Evolutionary conservation across 2,113 vertebrate species (phyloP).

Genomic region (Mormyrus iriodes): DNA sequence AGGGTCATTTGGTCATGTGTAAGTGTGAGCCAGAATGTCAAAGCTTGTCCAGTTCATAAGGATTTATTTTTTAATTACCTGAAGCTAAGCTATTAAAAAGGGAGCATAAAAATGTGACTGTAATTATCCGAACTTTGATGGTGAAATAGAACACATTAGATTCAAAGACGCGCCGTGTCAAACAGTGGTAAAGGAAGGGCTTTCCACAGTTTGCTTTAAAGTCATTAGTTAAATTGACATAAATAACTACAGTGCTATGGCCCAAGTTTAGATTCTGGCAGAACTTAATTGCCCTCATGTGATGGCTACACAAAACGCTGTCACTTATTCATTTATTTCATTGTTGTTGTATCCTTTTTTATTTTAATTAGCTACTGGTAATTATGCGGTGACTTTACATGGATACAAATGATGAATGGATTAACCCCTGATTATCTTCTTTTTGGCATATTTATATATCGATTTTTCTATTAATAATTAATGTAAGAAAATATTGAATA

Average conservation of each 20-base stretch:
- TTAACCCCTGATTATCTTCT: not conserved
- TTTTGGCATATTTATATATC: not conserved
- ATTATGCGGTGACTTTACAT: not conserved
- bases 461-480: not conserved
- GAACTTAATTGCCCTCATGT: constrained; percentile 66
- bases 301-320: constrained; percentile 53
- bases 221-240: constrained; percentile 69
- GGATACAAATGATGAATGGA: not conserved
- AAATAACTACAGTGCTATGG: constrained; percentile 69
- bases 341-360: constrained; percentile 20
- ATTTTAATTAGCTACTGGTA: constrained; percentile 5
- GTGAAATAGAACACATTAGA: constrained; percentile 69
- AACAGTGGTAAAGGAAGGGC: constrained; percentile 62
- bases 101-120: constrained; percentile 43
- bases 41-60: not conserved
- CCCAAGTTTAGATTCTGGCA: constrained; percentile 61
- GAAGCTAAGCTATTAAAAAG: constrained; percentile 53
- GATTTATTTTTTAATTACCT: constrained; percentile 48
- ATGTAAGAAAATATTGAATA: not conserved
- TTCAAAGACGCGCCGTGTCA: constrained; percentile 60
- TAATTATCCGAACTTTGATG: constrained; percentile 58
- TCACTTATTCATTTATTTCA: constrained; percentile 50
- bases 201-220: constrained; percentile 69
- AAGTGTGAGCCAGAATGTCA: not conserved
- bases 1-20: not conserved